A percentile compares a stretch with the other conserved stretches of the same genome.
Conservation (phyloP, 2,113 vertebrate genomes). For the Neolamprologus brichardi region DNA sequence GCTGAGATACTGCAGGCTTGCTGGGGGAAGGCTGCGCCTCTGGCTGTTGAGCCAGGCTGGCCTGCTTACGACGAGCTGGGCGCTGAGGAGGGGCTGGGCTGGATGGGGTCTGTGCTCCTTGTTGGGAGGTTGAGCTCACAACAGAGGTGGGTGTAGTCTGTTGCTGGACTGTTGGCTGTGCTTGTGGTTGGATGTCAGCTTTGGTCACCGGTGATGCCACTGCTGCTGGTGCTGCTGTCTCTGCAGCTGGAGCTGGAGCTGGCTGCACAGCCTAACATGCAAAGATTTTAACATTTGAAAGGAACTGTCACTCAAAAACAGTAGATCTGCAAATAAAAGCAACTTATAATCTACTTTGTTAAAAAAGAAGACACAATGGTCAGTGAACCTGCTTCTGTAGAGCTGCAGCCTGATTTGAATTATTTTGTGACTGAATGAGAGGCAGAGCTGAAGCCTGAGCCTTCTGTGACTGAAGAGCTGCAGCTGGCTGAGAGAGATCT, state of each 20-base stretch:
- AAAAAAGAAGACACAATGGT: not conserved
- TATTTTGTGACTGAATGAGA: constrained; percentile 42
- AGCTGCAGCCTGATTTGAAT: constrained; percentile 17
- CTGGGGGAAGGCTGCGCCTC: constrained; percentile 30
- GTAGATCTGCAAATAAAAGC: not conserved
- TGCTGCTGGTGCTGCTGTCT: constrained; percentile 1
- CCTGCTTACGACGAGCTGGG: constrained; percentile 69
- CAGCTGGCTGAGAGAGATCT: constrained; percentile 68
- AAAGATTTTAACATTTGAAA: not conserved
- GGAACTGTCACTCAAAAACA: not conserved
- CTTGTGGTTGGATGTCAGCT: constrained; percentile 29
- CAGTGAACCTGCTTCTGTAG: constrained; percentile 60
- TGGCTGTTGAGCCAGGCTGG: constrained; percentile 17
- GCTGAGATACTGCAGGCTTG: not conserved
- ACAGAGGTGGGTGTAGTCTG: constrained; percentile 21
- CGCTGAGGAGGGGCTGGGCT: constrained; percentile 71
- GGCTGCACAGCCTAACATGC: constrained; percentile 38
- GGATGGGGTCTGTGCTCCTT: constrained; percentile 52
- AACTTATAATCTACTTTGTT: not conserved
- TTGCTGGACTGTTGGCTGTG: constrained; percentile 31
- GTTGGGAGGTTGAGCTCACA: constrained; percentile 40
- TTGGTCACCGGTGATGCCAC: constrained; percentile 27
- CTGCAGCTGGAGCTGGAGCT: constrained; percentile 21
- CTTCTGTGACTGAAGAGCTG: constrained; percentile 73
- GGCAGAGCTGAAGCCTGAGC: constrained; percentile 57